Evolutionary conservation across 2,797 vertebrate genomes (phyloP).

Genomic region (Sebastes trivittatus): DNA sequence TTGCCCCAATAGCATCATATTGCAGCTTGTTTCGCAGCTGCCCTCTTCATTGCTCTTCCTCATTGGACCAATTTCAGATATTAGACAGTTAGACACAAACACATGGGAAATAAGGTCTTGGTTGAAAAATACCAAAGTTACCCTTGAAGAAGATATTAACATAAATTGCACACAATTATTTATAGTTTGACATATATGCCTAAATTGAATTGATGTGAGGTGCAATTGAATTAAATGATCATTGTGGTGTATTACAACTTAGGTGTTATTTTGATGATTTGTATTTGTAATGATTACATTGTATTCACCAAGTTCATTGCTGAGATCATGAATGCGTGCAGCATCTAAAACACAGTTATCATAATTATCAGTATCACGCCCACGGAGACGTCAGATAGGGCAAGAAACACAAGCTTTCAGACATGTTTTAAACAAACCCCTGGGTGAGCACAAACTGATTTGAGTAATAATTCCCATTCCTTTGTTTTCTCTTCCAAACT

Average conservation of each 20-base stretch:
- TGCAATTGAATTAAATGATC: not conserved
- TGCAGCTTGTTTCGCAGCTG: not conserved
- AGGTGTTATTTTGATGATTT: not conserved
- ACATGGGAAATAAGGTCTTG: not conserved
- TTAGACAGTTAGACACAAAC: not conserved
- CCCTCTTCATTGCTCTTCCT: not conserved
- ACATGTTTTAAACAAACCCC: slow-evolving; percentile 1
- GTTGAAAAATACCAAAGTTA: not conserved
- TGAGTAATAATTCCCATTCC: slow-evolving; percentile 5
- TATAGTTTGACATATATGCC: not conserved
- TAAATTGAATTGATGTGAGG: not conserved
- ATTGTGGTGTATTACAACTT: not conserved
- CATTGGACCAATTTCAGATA: not conserved
- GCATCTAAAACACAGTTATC: not conserved
- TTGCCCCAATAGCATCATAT: not conserved
- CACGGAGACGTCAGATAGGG: not conserved
- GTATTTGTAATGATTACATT: not conserved
- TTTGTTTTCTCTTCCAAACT: slow-evolving; percentile 21
- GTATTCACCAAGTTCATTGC: not conserved
- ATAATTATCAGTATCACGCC: not conserved
- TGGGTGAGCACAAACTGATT: not conserved
- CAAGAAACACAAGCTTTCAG: not conserved
- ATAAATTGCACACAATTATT: not conserved
- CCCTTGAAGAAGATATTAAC: not conserved
- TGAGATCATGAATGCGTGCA: not conserved